phyloP scores from a whole-genome alignment of 2,797 vertebrate genomes.

The Siniperca scherzeri region DNA sequence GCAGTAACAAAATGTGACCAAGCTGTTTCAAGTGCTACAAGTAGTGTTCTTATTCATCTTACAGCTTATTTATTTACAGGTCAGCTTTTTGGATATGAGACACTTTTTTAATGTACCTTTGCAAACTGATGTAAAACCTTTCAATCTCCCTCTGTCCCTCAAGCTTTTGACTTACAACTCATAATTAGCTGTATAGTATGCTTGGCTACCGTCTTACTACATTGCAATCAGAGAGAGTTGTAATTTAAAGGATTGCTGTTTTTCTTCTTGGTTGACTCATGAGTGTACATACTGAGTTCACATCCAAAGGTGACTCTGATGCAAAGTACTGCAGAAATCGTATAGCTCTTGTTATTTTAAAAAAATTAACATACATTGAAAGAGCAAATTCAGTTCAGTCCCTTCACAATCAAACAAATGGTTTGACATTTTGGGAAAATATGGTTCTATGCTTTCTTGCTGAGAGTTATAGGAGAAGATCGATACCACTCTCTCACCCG shows the following conservation, averaged over 20 bases:
- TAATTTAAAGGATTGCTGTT: conserved; percentile 8
- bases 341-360: background rate
- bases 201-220: background rate
- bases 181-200: background rate
- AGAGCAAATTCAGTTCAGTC: background rate
- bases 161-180: background rate
- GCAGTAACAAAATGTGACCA: conserved; percentile 4
- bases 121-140: background rate
- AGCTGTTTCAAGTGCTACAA: background rate
- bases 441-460: background rate
- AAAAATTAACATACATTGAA: background rate
- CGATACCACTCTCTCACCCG: too few relatives aligned
- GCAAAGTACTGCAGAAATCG: background rate
- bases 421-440: background rate
- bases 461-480: background rate
- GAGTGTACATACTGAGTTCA: background rate
- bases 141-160: background rate
- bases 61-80: background rate
- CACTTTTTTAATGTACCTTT: background rate
- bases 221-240: background rate
- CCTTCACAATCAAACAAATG: background rate
- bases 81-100: background rate
- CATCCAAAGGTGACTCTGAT: background rate
- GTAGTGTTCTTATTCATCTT: conserved; percentile 1
- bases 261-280: background rate